phyloP scores from a whole-genome alignment of 2,113 vertebrate species.

The Triplophysa rosa region DNA sequence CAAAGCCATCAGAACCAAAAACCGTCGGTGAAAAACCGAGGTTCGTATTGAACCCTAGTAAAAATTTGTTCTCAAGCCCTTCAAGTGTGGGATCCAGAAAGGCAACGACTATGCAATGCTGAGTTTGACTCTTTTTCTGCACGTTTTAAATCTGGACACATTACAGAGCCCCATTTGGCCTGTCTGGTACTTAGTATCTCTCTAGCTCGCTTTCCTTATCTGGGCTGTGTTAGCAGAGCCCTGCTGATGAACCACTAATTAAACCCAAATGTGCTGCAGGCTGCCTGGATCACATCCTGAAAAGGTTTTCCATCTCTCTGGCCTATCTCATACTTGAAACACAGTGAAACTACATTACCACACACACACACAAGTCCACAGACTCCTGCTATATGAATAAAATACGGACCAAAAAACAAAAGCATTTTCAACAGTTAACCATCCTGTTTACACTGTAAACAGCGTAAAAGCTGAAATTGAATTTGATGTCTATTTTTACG shows the following conservation, averaged over 20 bases:
- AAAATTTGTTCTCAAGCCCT: neutral
- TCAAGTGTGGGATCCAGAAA: neutral
- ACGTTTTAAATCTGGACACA: neutral
- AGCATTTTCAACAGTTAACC: neutral
- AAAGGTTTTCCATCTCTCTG: conserved; percentile 55
- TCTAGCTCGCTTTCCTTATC: conserved; percentile 10
- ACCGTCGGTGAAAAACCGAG: too few species aligned
- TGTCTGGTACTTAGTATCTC: conserved; percentile 5
- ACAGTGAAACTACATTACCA: neutral
- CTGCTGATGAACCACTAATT: conserved; percentile 45
- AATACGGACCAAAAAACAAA: neutral
- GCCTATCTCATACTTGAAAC: conserved; percentile 3
- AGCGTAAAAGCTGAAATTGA: conserved; percentile 51
- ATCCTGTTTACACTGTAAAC: neutral
- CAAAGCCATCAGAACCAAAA: too few species aligned
- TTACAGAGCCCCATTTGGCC: neutral
- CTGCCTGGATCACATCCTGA: conserved; percentile 59
- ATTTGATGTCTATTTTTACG: conserved; percentile 65
- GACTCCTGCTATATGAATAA: neutral
- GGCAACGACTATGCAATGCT: neutral
- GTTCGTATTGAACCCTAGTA: too few species aligned
- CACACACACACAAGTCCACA: neutral
- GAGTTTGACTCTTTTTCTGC: neutral
- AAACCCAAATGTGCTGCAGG: conserved; percentile 70
- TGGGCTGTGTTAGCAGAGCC: conserved; percentile 15